Evolutionary conservation across 2,113 vertebrate genomes (phyloP), one percentile per base, ranked within the genome.

Genomic region (Xenotilapia leptura): DNA sequence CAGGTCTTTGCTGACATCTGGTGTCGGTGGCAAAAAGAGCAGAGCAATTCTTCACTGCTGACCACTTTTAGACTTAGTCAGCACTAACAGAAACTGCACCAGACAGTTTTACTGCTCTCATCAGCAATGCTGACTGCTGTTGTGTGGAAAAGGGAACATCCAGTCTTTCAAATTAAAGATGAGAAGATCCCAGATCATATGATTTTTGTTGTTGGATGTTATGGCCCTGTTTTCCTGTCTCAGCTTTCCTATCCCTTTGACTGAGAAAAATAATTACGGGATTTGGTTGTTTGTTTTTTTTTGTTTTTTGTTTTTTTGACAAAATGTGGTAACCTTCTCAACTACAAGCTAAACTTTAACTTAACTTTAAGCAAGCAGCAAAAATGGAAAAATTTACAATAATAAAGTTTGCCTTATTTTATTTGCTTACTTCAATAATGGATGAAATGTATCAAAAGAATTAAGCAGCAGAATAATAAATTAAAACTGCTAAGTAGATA

Each of bases 1-100:
- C 21, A 40, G 83, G 80, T 51, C 88, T 93, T 28, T 94, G 91
- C 94, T 95, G 92, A 92, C 92, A 89, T 90, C 92, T 95, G 88
- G 56, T 92, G 92, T 89, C 60, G 7, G 84, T 82, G 80, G 60
- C 68, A 51, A 80, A 82, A 88, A 83, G 33, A 80, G 58, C 70
- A 79, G 15, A 82, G 51, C 77, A n/a, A 83, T 84, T 55, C 84
- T 54, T 9, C 23, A 11, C 42, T 79, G 51, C 86, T 75, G 85
- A 82, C 81, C 81, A 86, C 90, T 62, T 87, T 68, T 84, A 85
- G 91, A 73, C 36, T 33, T 4, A 3, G 84, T 89, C 89, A 85
- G 83, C 88, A 85, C 62, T 4, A 70, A 83, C 55, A 79, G 79
- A 85, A 42, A 58, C 33, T 1, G 33, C 36, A 28, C 31, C 79